Evolutionary conservation across 2,113 vertebrate species (phyloP).

Genomic region (Ancistrus triradiatus): DNA sequence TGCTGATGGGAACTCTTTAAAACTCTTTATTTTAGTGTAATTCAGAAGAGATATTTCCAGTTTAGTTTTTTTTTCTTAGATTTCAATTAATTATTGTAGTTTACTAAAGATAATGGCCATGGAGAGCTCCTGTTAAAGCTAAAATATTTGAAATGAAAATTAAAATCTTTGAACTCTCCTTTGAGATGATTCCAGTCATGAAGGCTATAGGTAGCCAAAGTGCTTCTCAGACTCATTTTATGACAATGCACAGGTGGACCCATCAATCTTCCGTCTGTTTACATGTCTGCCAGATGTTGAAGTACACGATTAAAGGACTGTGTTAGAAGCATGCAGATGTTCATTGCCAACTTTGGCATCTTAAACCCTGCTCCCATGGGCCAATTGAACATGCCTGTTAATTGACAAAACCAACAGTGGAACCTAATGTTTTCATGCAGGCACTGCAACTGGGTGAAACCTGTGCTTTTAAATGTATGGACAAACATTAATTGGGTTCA

Average conservation of each 20-base stretch:
- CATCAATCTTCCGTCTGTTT: constrained; percentile 65
- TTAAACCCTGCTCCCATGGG: constrained; percentile 26
- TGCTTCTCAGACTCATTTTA: constrained; percentile 53
- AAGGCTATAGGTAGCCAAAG: constrained; percentile 48
- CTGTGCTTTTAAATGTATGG: no score
- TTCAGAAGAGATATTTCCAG: no score
- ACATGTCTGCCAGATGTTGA: constrained; percentile 64
- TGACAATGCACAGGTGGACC: constrained; percentile 64
- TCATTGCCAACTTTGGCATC: constrained; percentile 25
- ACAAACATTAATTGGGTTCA: no score
- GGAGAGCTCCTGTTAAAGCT: no score
- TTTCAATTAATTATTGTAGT: no score
- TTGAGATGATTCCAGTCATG: constrained; percentile 9
- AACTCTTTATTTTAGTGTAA: no score
- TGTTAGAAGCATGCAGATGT: constrained; percentile 36
- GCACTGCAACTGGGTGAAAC: neutral
- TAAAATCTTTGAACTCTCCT: no score
- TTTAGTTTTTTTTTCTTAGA: no score
- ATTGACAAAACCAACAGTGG: constrained; percentile 1
- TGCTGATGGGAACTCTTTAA: no score
- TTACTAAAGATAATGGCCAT: no score
- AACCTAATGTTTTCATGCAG: constrained; percentile 11
- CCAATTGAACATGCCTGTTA: constrained; percentile 35
- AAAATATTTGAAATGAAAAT: no score
- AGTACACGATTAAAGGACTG: constrained; percentile 45